Conservation (phyloP, 2,113 vertebrate species). For the Callithrix jacchus region DNA sequence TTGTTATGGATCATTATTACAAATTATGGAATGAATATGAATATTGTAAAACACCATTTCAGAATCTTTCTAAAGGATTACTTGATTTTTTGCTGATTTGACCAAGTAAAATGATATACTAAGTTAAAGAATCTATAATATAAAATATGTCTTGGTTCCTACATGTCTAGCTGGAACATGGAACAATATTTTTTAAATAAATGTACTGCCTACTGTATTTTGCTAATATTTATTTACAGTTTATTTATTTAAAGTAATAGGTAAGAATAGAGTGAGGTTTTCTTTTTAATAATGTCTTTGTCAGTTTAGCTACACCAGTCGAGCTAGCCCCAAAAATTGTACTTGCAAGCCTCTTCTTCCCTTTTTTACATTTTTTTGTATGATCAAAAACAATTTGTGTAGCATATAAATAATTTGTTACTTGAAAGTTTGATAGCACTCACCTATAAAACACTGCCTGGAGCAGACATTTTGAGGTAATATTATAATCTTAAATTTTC, state of each 20-base stretch:
- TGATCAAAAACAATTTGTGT: not conserved
- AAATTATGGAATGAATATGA: not conserved
- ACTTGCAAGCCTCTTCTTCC: accelerated
- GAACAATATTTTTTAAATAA: not conserved
- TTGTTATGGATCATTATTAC: not conserved
- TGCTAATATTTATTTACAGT: not conserved
- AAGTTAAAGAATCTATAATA: not conserved
- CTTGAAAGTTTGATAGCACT: not conserved
- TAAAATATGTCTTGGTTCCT: not conserved
- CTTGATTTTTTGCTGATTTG: not conserved
- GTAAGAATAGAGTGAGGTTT: not conserved
- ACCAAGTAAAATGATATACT: not conserved
- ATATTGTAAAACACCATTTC: not conserved
- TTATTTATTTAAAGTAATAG: not conserved
- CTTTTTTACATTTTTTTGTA: not conserved
- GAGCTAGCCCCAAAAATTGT: not conserved
- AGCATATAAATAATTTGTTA: not conserved
- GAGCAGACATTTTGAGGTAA: not conserved
- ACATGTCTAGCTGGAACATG: not conserved
- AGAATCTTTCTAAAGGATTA: not conserved
- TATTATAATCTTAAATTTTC: slow-evolving; percentile 3
- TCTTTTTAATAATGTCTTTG: not conserved
- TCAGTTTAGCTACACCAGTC: not conserved
- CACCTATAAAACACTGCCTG: not conserved
- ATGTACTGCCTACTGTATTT: not conserved